A percentile compares a stretch with the other conserved stretches of the same genome.
Evolutionary conservation across 1,140 invertebrate genomes (phyloP).

Genomic region (Drosophila asahinai): DNA sequence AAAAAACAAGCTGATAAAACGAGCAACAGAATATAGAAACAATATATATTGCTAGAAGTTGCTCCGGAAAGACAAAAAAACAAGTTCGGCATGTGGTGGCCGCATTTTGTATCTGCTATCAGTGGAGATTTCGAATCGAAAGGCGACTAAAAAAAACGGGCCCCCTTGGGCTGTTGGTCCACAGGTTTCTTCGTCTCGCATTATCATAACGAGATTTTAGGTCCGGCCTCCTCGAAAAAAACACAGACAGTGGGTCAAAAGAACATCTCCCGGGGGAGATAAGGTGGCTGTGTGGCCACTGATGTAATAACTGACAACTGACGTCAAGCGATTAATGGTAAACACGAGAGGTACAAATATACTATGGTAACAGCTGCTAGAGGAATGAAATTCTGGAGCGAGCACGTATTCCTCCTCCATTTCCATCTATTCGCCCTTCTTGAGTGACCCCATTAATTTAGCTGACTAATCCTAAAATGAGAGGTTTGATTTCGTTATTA

Average conservation of each 20-base stretch:
- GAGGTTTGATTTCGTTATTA: background rate
- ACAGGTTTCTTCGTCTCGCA: slow-evolving; percentile 23
- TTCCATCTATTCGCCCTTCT: slow-evolving; percentile 21
- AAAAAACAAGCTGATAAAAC: slow-evolving; percentile 76
- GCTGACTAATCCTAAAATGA: slow-evolving; percentile 2
- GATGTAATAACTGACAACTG: slow-evolving; percentile 28
- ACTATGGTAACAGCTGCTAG: background rate
- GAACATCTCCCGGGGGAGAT: slow-evolving; percentile 38
- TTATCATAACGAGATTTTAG: slow-evolving; percentile 55
- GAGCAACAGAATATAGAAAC: slow-evolving; percentile 20
- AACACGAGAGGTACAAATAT: slow-evolving; percentile 1
- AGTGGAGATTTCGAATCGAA: slow-evolving; percentile 24
- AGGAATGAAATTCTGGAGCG: background rate
- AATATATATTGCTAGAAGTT: slow-evolving; percentile 42
- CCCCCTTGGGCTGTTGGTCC: slow-evolving; percentile 34
- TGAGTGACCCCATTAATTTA: slow-evolving; percentile 24
- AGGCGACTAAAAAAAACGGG: slow-evolving; percentile 28
- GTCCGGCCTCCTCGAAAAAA: slow-evolving; percentile 43
- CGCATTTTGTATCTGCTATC: slow-evolving; percentile 34
- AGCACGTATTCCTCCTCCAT: background rate
- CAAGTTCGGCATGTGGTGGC: slow-evolving; percentile 33
- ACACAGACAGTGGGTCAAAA: slow-evolving; percentile 53
- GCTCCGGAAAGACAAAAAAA: slow-evolving; percentile 45
- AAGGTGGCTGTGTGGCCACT: slow-evolving; percentile 2
- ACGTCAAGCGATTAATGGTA: slow-evolving; percentile 31